phyloP scores from a whole-genome alignment of 2,113 vertebrate species.

The Podilymbus podiceps region DNA sequence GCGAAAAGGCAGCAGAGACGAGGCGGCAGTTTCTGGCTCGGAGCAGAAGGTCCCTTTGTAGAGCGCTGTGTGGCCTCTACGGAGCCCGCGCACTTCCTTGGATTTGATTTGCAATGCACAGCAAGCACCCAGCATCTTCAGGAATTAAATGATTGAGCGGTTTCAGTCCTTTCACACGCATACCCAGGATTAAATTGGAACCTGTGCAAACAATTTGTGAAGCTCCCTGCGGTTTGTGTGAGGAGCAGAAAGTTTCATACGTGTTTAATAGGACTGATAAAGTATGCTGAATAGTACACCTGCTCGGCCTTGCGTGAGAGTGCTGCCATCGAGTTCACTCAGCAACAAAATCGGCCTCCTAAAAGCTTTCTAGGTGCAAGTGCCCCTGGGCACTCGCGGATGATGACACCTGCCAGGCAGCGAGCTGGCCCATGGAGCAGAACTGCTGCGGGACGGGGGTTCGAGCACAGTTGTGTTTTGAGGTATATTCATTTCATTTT shows the following conservation, averaged over 20 bases:
- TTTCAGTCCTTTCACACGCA: not conserved
- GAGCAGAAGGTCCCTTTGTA: not conserved
- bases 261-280: not conserved
- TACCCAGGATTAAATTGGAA: not conserved
- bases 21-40: not conserved
- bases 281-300: not conserved
- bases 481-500: accelerated
- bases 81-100: accelerated
- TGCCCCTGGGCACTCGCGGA: accelerated
- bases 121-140: not conserved
- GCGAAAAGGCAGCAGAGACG: not conserved
- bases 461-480: accelerated
- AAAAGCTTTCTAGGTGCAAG: not conserved
- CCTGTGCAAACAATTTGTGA: not conserved
- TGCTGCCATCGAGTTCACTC: not conserved
- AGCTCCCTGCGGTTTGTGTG: not conserved
- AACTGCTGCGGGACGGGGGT: accelerated
- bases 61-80: not conserved
- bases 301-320: not conserved
- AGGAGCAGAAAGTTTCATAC: not conserved
- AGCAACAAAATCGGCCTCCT: not conserved
- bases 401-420: accelerated
- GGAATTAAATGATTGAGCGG: not conserved
- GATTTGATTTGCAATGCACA: not conserved
- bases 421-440: accelerated